Evolutionary conservation across 2,888 invertebrate genomes (phyloP).

Genomic region (Macaria notata): DNA sequence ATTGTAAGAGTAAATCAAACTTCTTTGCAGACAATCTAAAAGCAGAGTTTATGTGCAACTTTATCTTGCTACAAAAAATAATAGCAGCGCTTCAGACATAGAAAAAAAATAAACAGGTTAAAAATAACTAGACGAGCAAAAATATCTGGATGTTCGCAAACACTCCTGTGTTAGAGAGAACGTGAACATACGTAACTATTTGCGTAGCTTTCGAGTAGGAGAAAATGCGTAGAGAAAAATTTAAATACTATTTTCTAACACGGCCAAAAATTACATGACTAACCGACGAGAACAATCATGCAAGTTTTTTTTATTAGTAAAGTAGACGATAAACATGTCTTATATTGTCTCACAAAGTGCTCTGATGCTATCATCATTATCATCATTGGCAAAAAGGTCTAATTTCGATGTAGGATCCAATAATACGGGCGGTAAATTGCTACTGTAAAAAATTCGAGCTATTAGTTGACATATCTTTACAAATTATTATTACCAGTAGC

Average conservation of each 20-base stretch:
- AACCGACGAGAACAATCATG: too few relatives aligned
- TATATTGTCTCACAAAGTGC: too few relatives aligned
- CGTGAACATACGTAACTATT: constrained; percentile 5
- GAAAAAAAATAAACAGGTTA: constrained; percentile 20
- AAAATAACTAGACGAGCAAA: constrained; percentile 26
- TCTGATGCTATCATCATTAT: too few relatives aligned
- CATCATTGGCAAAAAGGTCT: too few relatives aligned
- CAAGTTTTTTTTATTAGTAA: too few relatives aligned
- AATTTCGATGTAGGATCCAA: too few relatives aligned
- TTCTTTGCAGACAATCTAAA: constrained; percentile 1
- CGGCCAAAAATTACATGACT: too few relatives aligned
- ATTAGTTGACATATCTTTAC: too few relatives aligned
- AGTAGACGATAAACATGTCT: too few relatives aligned
- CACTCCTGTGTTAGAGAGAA: constrained; percentile 1
- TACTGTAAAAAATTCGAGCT: too few relatives aligned
- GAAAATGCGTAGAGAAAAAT: neutral
- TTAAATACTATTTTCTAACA: neutral
- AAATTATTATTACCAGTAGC: too few relatives aligned
- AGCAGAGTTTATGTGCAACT: constrained; percentile 4
- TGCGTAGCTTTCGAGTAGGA: constrained; percentile 4
- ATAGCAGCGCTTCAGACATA: constrained; percentile 6
- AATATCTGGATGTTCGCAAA: constrained; percentile 11
- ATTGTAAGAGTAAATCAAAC: neutral
- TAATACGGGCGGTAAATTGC: too few relatives aligned
- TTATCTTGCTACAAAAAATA: constrained; percentile 15